Base-by-base conservation (phyloP, 2,797 vertebrate genomes). In the Girardinus metallicus region DNA sequence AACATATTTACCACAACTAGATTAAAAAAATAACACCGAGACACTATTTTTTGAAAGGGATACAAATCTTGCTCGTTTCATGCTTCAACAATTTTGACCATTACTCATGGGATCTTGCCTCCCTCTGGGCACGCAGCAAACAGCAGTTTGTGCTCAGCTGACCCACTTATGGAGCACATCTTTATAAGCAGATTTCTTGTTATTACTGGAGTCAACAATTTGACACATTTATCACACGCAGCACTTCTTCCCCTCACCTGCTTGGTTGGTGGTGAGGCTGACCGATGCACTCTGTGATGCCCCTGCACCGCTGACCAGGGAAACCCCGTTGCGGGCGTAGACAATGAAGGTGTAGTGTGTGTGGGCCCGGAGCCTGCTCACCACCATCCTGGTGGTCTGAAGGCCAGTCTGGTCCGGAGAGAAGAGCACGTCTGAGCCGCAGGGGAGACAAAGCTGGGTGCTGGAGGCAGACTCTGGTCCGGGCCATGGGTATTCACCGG, bases 281-380 rank as follows among this genome's bases (percentile, higher is more conserved):
- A 99, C 98, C 0, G 98, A 99, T 39, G 96, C 97, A 0, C 97
- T 97, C 84, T 98, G 98, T 49, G 97, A 95, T 0, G 95, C 95
- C 84, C 96, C 97, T 26, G 97, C 96, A 29, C 96, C 97, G 23
- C 90, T 88, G 86, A 84, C 85, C 71, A 96, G 97, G 82, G 98
- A 98, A 72, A 99, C 98, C 75, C 99, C 99, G 4, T 99, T 99
- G 89, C 96, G 95, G 0, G 98, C 97, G 89, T 97, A 97, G 76
- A 99, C 97, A 84, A 98, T 97, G 86, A 99, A 99, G 34, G 98
- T 99, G 93, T 99, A 99, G 94, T 97, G 98, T 0, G 98, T 98
- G 91, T 99, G 99, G 1, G 99, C 98, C 85, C 98, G 93, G 76
- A 99, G 97, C 92, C 99, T 98, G 0, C 97, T 99, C 91, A 99